These are phyloP conservation scores for Cerastoderma edule DNA, from an alignment of 2,888 invertebrate species.

Conservation along the genomic window DNA sequence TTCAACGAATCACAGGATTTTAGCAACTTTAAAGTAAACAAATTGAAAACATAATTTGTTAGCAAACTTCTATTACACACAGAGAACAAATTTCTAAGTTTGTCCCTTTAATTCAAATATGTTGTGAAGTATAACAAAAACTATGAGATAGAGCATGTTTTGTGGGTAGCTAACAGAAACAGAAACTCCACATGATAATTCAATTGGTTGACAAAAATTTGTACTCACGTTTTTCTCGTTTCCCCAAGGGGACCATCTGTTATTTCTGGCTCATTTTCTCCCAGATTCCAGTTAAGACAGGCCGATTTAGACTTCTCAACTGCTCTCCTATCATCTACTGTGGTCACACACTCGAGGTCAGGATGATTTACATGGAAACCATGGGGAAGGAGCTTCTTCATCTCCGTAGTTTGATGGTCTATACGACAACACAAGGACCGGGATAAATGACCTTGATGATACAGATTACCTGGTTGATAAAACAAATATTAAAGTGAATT, in stretches of 20 bases:
- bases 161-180: too few relatives aligned
- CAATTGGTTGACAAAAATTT: background rate
- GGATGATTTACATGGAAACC: conserved; percentile 83
- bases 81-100: too few relatives aligned
- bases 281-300: conserved; percentile 83
- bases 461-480: conserved; percentile 79
- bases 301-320: conserved; percentile 83
- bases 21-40: too few relatives aligned
- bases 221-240: conserved; percentile 16
- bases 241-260: conserved; percentile 82
- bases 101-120: too few relatives aligned
- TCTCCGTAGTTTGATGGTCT: conserved; percentile 66
- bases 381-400: conserved; percentile 72
- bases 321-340: conserved; percentile 80
- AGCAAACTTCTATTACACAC: too few relatives aligned
- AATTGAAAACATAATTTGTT: too few relatives aligned
- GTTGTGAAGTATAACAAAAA: too few relatives aligned
- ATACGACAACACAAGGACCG: conserved; percentile 84
- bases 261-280: conserved; percentile 81
- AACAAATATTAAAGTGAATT: conserved; percentile 3
- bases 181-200: too few relatives aligned
- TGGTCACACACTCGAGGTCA: conserved; percentile 81
- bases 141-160: too few relatives aligned
- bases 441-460: conserved; percentile 83
- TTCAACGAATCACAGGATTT: too few relatives aligned